Evolutionary conservation across 2,888 invertebrate species (phyloP).

Genomic region (Acrobasis consociella): DNA sequence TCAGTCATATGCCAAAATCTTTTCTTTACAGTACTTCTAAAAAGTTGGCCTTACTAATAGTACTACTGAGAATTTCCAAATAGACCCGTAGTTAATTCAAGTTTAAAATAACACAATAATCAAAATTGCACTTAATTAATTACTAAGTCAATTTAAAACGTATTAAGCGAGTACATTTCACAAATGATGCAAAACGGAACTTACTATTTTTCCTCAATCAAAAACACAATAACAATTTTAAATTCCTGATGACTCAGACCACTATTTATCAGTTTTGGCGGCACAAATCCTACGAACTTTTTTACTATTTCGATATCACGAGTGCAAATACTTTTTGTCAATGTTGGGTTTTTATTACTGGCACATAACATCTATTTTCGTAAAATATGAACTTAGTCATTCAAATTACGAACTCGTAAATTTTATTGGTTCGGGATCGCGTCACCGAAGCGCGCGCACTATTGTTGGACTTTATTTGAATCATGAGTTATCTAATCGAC

Average conservation of each 20-base stretch:
- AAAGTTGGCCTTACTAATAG: no score
- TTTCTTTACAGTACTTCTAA: no score
- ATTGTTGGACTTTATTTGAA: conserved; percentile 11
- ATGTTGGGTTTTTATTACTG: not conserved
- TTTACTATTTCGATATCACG: no score
- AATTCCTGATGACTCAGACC: no score
- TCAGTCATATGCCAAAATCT: no score
- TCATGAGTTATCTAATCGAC: conserved; percentile 46
- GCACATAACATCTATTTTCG: not conserved
- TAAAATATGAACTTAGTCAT: not conserved
- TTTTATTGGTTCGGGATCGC: conserved; percentile 2
- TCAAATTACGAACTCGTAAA: conserved; percentile 4
- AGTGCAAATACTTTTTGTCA: no score
- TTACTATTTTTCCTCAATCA: conserved; percentile 14
- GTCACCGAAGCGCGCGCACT: conserved; percentile 3
- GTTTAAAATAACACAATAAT: not conserved
- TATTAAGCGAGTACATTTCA: not conserved
- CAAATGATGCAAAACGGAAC: not conserved
- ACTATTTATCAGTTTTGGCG: no score
- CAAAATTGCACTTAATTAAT: not conserved
- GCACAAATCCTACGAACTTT: no score
- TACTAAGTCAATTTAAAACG: not conserved
- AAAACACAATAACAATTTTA: not conserved
- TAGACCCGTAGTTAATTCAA: no score
- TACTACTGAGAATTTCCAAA: no score